Evolutionary conservation across 2,888 invertebrate genomes (phyloP), one percentile per base, ranked within the genome.

Genomic region (Hydropsyche betteni): DNA sequence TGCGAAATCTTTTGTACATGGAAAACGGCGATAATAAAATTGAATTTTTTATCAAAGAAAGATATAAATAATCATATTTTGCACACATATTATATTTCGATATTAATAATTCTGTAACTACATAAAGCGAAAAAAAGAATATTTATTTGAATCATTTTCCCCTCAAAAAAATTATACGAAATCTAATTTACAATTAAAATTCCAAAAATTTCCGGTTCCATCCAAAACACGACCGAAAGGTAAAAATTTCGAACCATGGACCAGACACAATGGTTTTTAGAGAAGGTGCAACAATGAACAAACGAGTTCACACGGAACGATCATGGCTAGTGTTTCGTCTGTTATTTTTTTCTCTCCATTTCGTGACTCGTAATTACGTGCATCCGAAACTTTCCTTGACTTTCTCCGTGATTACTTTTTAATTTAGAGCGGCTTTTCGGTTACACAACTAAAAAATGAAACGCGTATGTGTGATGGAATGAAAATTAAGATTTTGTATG

Each of bases 351-450:
- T 36, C n/a, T n/a, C n/a, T 64, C 34, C 34, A 2, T 16, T 7
- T 55, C 55, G 64, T 61, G 24, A 24, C 16, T 61, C 16, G 61
- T 61, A 61, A 61, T 61, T 61, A 36, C 34, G 36, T 64, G 34
- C 64, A 64, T 64, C 64, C 64, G 64, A 64, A 64, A 64, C 64
- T 64, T 64, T 64, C 64, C 36, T 24, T 36, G 34, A 64, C 64
- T 64, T 64, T 64, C 64, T 64, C 64, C 36, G 64, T 64, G 64
- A 64, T 64, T 64, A 64, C 64, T 36, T 64, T 64, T 64, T 64
- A 64, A 64, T 64, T 64, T 64, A 34, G 64, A 64, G 64, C 64
- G 34, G 34, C 61, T n/a, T 24, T n/a, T 24, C 64, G 12, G 34
- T 64, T 64, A 34, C 64, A 36, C 64, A 64, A 64, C 8, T 7